Conservation (phyloP, 1,140 invertebrate genomes). For the Listronotus oregonensis region DNA sequence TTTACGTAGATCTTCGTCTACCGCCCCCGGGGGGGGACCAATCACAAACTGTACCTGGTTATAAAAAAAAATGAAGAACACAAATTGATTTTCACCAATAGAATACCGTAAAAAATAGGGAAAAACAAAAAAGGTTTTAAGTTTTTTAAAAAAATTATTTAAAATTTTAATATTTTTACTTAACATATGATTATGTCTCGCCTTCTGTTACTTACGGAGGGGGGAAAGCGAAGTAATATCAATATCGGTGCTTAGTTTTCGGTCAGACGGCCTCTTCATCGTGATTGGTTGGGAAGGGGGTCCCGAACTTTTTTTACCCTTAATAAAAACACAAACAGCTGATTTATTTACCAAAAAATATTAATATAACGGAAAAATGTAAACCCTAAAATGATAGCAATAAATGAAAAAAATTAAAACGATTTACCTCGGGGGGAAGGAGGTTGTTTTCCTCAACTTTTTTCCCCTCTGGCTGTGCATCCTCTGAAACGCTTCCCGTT, state of each 20-base stretch:
- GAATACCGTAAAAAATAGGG: too few species aligned
- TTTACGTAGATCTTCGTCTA: slow-evolving; percentile 69
- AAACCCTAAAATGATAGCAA: too few species aligned
- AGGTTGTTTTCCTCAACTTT: slow-evolving; percentile 39
- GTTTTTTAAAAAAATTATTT: too few species aligned
- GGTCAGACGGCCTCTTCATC: slow-evolving; percentile 72
- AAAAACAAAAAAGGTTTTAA: too few species aligned
- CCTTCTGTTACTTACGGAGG: slow-evolving; percentile 77
- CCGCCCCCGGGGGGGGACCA: slow-evolving; percentile 82
- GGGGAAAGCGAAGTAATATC: slow-evolving; percentile 86
- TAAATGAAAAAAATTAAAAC: neutral
- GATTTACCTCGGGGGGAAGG: slow-evolving; percentile 32
- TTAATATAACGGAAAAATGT: neutral
- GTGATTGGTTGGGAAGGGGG: slow-evolving; percentile 83
- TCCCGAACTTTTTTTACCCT: slow-evolving; percentile 58
- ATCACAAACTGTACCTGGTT: slow-evolving; percentile 82
- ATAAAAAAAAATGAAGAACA: too few species aligned
- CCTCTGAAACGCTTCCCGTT: slow-evolving; percentile 61
- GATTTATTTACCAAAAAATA: neutral
- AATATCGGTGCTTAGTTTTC: slow-evolving; percentile 65
- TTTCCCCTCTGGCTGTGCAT: slow-evolving; percentile 44
- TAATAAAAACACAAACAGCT: slow-evolving; percentile 8
- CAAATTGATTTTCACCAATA: too few species aligned
- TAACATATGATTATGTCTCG: too few species aligned
- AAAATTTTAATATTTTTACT: too few species aligned